Conservation (phyloP, 2,113 vertebrate genomes). For the Leucoraja erinaceus region DNA sequence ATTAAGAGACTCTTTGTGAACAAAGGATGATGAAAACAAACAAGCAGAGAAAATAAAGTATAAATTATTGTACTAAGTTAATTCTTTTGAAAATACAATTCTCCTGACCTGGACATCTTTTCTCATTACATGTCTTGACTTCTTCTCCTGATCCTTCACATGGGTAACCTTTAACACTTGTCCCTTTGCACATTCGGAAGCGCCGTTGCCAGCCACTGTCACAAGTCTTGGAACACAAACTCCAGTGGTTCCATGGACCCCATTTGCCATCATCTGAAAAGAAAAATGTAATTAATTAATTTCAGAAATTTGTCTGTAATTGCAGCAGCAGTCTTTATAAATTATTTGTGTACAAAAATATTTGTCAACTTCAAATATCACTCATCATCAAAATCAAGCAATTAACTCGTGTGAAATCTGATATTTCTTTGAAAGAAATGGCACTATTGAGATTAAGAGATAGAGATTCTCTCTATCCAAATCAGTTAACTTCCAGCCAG, state of each 20-base stretch:
- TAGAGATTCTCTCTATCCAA: background rate
- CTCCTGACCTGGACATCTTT: conserved; percentile 87
- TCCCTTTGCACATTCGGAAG: conserved; percentile 88
- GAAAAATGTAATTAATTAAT: background rate
- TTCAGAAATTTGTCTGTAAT: background rate
- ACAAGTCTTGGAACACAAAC: conserved; percentile 90
- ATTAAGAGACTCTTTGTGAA: background rate
- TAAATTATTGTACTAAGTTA: background rate
- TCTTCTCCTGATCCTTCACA: conserved; percentile 91
- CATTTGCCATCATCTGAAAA: conserved; percentile 76
- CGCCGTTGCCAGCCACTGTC: conserved; percentile 92
- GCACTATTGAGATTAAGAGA: background rate
- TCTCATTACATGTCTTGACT: conserved; percentile 89
- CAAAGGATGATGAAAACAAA: background rate
- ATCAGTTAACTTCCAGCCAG: background rate
- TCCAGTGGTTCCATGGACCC: conserved; percentile 95
- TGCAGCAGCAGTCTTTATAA: background rate
- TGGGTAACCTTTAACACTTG: conserved; percentile 74
- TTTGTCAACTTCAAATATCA: background rate
- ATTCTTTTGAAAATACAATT: background rate
- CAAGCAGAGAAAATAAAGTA: background rate
- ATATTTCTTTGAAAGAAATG: background rate
- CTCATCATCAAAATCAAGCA: background rate
- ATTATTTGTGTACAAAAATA: background rate
- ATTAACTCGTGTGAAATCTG: background rate